Evolutionary conservation across 30 jellyfish, hydroid and myxozoan genomes (phyloP).

Genomic region (Hydractinia symbiolongicarpus): DNA sequence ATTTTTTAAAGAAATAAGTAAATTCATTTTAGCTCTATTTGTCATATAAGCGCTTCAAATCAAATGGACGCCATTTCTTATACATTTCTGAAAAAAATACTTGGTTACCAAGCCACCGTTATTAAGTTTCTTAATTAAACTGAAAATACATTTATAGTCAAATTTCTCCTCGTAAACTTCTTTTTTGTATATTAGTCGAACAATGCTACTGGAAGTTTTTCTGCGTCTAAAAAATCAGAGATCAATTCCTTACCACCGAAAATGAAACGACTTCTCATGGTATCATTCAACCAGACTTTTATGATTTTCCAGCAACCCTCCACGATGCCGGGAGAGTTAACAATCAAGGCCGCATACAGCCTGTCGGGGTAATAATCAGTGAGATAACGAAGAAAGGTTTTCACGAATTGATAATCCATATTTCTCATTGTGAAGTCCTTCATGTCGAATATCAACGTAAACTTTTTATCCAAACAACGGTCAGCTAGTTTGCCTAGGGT

Average conservation of each 20-base stretch:
- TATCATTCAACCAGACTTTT: conserved; percentile 66
- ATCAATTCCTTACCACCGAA: conserved; percentile 47
- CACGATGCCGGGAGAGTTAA: conserved; percentile 70
- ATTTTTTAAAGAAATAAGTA: no score
- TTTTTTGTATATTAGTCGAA: not conserved
- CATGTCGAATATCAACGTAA: conserved; percentile 46
- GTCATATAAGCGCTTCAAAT: no score
- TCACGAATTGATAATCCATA: conserved; percentile 71
- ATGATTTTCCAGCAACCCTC: conserved; percentile 89
- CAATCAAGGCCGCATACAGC: conserved; percentile 58
- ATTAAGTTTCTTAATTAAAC: no score
- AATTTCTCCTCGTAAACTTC: not conserved
- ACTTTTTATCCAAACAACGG: conserved; percentile 36
- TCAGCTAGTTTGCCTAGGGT: conserved; percentile 37
- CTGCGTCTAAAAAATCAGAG: conserved; percentile 44
- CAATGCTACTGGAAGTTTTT: conserved; percentile 35
- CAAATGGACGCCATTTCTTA: no score
- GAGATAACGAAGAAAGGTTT: conserved; percentile 49
- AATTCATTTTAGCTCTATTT: no score
- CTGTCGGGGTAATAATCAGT: conserved; percentile 84
- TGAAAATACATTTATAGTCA: no score
- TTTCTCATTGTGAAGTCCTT: conserved; percentile 59
- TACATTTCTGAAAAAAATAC: no score
- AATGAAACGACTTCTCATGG: conserved; percentile 65
- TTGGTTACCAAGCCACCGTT: no score